Base-by-base conservation (phyloP, 2,113 vertebrate species). In the Polyodon spathula region DNA sequence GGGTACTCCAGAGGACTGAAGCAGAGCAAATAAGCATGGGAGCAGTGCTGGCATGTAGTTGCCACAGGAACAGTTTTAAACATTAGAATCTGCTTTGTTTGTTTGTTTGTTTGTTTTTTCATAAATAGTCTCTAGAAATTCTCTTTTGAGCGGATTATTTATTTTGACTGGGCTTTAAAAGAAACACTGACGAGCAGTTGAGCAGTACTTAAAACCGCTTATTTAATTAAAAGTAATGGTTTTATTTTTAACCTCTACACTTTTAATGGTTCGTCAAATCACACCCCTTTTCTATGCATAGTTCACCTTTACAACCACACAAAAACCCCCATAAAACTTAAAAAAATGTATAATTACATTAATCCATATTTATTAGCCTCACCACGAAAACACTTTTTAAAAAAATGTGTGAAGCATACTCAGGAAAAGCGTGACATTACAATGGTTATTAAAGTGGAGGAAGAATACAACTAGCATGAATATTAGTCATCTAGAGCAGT, bases 311-410 rank as follows among this genome's bases (percentile, higher is more conserved):
- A n/a, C n/a, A n/a, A n/a, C n/a, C n/a, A n/a, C n/a, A n/a, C n/a
- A n/a, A n/a, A n/a, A n/a, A n/a, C n/a, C n/a, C n/a, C n/a, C n/a
- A n/a, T n/a, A n/a, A n/a, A n/a, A n/a, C n/a, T n/a, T n/a, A n/a
- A n/a, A 62, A 66, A 69, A 64, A 63, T 37, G 16, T 59, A 41
- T 71, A 71, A 74, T 71, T 69, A 60, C 54, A 40, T 46, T 59
- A 66, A 58, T 58, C 52, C 59, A 71, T 71, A 71, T 74, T 74
- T 63, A 69, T 65, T 60, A 63, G 62, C 59, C 16, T 43, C 57
- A 38, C 54, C 11, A 50, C 43, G 60, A 39, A 44, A 58, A 40
- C 63, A 56, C 58, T 61, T 16, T 17, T 12, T 41, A 54, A 17
- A 55, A 55, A 56, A 63, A 56, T 61, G 52, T 14, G 40, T 50